These are phyloP conservation scores for Graphium colonna DNA, from an alignment of 2,888 invertebrate genomes.

Conservation along the genomic window DNA sequence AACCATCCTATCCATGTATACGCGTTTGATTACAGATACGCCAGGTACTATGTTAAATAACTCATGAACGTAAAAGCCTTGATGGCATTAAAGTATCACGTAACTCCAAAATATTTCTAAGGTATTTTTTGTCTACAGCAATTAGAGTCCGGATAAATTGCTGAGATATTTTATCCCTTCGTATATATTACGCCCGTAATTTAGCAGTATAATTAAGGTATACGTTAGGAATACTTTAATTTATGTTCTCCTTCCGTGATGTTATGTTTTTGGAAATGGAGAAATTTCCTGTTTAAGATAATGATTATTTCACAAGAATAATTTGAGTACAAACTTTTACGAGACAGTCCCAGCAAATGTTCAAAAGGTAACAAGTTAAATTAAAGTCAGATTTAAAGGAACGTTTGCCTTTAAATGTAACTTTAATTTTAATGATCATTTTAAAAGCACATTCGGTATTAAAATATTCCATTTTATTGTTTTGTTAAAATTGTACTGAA, in stretches of 20 bases:
- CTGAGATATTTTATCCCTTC: slow-evolving; percentile 10
- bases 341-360: background rate
- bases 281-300: background rate
- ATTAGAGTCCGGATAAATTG: slow-evolving; percentile 4
- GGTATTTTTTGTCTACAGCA: background rate
- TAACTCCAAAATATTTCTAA: background rate
- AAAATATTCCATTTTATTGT: too few relatives aligned
- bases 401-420: too few relatives aligned
- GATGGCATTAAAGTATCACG: background rate
- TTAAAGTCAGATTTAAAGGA: too few relatives aligned
- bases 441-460: too few relatives aligned
- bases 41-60: too few relatives aligned
- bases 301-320: background rate
- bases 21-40: too few relatives aligned
- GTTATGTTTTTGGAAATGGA: background rate
- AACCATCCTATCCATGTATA: too few relatives aligned
- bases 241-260: slow-evolving; percentile 1
- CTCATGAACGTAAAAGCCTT: too few relatives aligned
- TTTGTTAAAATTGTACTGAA: too few relatives aligned
- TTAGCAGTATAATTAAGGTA: slow-evolving; percentile 3
- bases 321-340: too few relatives aligned
- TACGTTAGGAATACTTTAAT: slow-evolving; percentile 1
- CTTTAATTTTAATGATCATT: too few relatives aligned
- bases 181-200: slow-evolving; percentile 3
- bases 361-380: background rate